Conservation (phyloP, 2,113 vertebrate genomes). For the Gallinago paraguaiae region DNA sequence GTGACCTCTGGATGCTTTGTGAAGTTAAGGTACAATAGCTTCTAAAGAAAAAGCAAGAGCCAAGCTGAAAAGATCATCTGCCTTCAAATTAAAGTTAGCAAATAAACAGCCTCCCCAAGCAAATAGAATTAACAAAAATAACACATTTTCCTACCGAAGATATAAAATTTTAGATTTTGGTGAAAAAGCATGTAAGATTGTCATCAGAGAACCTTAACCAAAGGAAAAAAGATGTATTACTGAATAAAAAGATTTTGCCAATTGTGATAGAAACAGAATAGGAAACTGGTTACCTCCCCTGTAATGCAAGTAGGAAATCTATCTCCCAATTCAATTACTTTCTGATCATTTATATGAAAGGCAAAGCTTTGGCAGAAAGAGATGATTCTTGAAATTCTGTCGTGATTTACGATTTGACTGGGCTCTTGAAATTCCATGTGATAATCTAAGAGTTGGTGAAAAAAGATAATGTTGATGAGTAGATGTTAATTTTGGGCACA, state of each 20-base stretch:
- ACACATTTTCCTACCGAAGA: background rate
- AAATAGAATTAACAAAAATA: background rate
- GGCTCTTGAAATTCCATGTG: background rate
- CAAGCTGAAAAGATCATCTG: background rate
- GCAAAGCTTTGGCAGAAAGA: background rate
- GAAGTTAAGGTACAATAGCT: background rate
- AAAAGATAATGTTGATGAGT: background rate
- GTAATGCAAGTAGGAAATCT: background rate
- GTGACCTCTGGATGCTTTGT: background rate
- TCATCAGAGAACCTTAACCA: background rate
- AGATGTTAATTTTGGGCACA: slow-evolving; percentile 15
- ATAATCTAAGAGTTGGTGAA: background rate
- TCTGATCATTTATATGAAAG: background rate
- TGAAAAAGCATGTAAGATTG: background rate
- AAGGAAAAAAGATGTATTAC: background rate
- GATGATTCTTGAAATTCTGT: background rate
- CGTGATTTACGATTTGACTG: background rate
- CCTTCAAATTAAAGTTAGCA: background rate
- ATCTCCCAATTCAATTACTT: background rate
- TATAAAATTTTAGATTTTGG: background rate
- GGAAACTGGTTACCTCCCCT: background rate
- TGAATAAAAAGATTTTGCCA: background rate
- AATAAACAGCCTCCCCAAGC: background rate
- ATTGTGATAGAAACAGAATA: background rate
- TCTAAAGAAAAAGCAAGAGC: background rate